Evolutionary conservation across 2,113 vertebrate genomes (phyloP).

Genomic region (Pluvianellus socialis): DNA sequence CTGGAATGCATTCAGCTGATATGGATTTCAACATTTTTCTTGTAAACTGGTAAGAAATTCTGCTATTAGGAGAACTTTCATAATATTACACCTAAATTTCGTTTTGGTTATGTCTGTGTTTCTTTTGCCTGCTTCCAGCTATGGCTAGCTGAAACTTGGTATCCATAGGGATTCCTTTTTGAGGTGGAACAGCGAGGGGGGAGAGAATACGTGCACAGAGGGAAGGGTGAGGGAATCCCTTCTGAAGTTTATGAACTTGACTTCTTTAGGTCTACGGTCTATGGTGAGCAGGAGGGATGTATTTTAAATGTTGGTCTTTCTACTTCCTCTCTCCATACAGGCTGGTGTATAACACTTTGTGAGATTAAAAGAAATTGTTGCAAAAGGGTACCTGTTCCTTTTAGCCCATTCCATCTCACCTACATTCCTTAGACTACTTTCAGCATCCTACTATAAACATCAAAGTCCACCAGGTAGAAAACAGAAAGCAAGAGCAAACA

Average conservation of each 20-base stretch:
- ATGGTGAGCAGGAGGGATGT: neutral
- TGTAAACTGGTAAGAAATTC: neutral
- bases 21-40: neutral
- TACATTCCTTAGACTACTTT: neutral
- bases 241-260: neutral
- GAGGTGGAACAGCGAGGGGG: neutral
- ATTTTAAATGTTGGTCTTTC: neutral
- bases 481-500: neutral
- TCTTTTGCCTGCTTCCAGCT: neutral
- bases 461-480: neutral
- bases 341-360: neutral
- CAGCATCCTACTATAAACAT: neutral
- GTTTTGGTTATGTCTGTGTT: neutral
- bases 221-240: neutral
- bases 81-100: neutral
- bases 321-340: neutral
- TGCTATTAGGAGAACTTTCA: neutral
- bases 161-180: neutral
- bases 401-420: neutral
- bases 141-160: neutral
- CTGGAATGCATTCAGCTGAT: neutral
- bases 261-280: neutral
- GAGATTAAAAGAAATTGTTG: neutral
- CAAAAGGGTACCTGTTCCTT: neutral
- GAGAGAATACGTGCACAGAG: neutral